Percentiles rank a stretch among this genome's conserved stretches.
These are phyloP conservation scores for Ips typographus DNA, from an alignment of 1,140 invertebrate genomes.

Conservation along the genomic window DNA sequence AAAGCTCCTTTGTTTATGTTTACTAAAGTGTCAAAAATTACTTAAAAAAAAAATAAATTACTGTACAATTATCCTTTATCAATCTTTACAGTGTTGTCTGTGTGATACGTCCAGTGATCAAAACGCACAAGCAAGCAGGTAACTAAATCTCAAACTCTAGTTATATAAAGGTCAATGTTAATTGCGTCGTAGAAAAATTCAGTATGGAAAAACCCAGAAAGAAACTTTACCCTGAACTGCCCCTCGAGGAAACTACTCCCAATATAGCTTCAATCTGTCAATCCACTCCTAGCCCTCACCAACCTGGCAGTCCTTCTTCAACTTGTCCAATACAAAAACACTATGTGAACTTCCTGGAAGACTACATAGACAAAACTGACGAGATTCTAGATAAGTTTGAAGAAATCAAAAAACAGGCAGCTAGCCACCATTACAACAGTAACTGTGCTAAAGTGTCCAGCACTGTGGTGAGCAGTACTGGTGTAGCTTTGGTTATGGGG, in stretches of 20 bases:
- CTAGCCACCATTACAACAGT: conserved; percentile 32
- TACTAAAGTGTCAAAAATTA: too few species aligned
- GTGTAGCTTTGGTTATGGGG: conserved; percentile 34
- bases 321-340: conserved; percentile 17
- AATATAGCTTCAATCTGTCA: neutral
- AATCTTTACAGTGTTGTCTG: too few species aligned
- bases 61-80: too few species aligned
- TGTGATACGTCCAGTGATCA: too few species aligned
- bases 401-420: conserved; percentile 28
- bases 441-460: conserved; percentile 35
- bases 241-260: neutral
- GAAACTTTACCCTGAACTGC: conserved; percentile 17
- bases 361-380: conserved; percentile 33
- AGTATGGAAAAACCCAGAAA: conserved; percentile 4
- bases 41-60: too few species aligned
- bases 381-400: conserved; percentile 33
- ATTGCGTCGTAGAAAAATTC: too few species aligned
- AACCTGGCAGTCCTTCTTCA: too few species aligned
- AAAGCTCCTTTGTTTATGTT: too few species aligned
- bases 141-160: too few species aligned
- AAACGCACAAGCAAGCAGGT: too few species aligned
- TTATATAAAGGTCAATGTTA: too few species aligned
- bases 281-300: too few species aligned
- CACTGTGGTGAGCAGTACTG: conserved; percentile 33
- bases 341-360: conserved; percentile 29